Percentiles rank a stretch among this genome's conserved stretches.
phyloP scores from a whole-genome alignment of 2,797 vertebrate genomes.

The Myotis findleyi region DNA sequence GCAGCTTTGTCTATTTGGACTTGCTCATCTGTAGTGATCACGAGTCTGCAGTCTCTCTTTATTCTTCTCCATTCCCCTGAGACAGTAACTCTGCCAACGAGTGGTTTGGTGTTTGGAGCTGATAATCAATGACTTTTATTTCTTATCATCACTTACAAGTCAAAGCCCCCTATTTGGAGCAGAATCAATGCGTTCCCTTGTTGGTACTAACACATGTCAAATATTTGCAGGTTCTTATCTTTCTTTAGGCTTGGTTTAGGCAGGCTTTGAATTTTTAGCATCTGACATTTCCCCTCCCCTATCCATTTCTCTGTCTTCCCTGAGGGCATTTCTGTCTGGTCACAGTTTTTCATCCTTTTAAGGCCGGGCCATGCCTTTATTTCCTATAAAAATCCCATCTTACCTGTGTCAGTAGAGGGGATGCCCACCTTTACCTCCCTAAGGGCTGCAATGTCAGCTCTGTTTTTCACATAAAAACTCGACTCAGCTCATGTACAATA shows the following conservation, averaged over 20 bases:
- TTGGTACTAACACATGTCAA: conserved; percentile 64
- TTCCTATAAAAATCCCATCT: neutral
- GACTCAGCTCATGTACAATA: neutral
- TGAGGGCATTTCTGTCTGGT: neutral
- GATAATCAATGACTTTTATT: conserved; percentile 77
- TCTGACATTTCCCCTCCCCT: conserved; percentile 7
- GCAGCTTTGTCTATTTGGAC: conserved; percentile 12
- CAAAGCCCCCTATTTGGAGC: conserved; percentile 13
- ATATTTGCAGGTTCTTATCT: conserved; percentile 76
- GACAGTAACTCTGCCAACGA: conserved; percentile 68
- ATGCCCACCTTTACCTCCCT: neutral
- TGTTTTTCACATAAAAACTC: neutral
- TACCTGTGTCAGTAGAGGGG: neutral
- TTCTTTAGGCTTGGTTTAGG: conserved; percentile 61
- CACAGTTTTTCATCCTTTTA: neutral
- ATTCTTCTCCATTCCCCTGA: conserved; percentile 31
- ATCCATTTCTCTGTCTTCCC: neutral
- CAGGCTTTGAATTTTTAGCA: conserved; percentile 53
- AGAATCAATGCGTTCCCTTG: conserved; percentile 65
- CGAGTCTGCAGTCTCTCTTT: neutral
- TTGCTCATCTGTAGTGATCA: neutral
- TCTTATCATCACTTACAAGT: conserved; percentile 73
- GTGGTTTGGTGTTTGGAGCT: conserved; percentile 61
- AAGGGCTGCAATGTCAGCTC: neutral
- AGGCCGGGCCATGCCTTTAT: neutral